Evolutionary conservation across 2,888 invertebrate species (phyloP), one percentile per base, ranked within the genome.

Genomic region (Philereme vetulata): DNA sequence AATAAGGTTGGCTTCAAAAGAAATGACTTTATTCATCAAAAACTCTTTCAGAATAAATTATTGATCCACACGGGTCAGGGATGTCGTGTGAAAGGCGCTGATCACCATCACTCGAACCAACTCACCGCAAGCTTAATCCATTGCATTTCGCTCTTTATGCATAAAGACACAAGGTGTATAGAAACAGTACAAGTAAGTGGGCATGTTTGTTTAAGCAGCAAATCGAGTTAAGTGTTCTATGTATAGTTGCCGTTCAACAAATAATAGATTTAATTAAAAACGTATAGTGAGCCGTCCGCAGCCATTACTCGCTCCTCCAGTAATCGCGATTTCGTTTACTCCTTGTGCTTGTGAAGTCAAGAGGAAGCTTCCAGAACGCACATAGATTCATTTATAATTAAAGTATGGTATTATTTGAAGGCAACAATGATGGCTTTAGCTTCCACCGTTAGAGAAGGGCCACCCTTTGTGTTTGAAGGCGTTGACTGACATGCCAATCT

Each of bases 231-330:
- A 67, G 65, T 65, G 64, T 65, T 62, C 62, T 59, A 60, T 64
- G 63, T 59, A 60, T 64, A 50, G 66, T 57, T 47, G 62, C 64
- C 60, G 40, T 64, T 66, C 65, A 72, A 63, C 60, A 64, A 69
- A 76, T 73, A 74, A 72, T 75, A 72, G 70, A 65, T 72, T 78
- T 74, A 74, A 77, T 78, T 76, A 74, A 72, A 76, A 74, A 63
- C 66, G 72, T 69, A 68, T 60, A 56, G 52, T 58, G 50, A 61
- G 48, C 55, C 51, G 64, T 56, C 56, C 56, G 54, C 57, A 54
- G 33, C 46, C 58, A 55, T 52, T 51, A 55, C 10, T 32, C 60
- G 62, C 47, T 48, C 51, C 40, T 10, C 21, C 50, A 42, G 49
- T 48, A 47, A 51, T 51, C 52, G 60, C 44, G 49, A 38, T 43